phyloP scores from a whole-genome alignment of 2,797 vertebrate species.

The Lacerta agilis region DNA sequence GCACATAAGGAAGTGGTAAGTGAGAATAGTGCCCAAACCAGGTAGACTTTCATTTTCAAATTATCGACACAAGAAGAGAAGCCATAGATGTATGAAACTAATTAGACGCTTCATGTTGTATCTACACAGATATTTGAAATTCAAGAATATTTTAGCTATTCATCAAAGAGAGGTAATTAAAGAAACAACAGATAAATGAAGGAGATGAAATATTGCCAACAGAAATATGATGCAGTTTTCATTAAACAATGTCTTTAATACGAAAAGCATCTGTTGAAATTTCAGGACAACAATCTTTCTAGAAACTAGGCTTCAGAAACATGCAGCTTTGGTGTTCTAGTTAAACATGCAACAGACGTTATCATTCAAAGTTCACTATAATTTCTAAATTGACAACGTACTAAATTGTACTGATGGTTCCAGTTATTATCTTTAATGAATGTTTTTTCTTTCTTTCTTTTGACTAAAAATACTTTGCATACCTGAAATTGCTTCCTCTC shows the following conservation, averaged over 20 bases:
- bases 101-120: neutral
- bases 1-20: too few relatives aligned
- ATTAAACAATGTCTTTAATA: neutral
- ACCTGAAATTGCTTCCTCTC: neutral
- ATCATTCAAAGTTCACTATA: neutral
- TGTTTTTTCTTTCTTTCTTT: neutral
- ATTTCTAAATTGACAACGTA: neutral
- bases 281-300: neutral
- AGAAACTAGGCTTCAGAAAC: neutral
- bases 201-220: constrained; percentile 21
- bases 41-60: neutral
- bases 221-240: neutral
- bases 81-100: neutral
- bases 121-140: constrained; percentile 1
- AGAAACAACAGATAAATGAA: constrained; percentile 11
- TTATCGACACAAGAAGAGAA: constrained; percentile 8
- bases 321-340: neutral
- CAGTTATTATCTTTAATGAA: neutral
- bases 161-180: neutral
- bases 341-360: neutral
- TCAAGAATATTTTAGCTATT: neutral
- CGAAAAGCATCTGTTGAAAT: neutral
- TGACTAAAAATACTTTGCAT: neutral
- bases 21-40: neutral
- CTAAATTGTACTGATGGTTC: neutral